phyloP scores from a whole-genome alignment of 2,888 invertebrate species.

The Bursaphelenchus okinawaensis region DNA sequence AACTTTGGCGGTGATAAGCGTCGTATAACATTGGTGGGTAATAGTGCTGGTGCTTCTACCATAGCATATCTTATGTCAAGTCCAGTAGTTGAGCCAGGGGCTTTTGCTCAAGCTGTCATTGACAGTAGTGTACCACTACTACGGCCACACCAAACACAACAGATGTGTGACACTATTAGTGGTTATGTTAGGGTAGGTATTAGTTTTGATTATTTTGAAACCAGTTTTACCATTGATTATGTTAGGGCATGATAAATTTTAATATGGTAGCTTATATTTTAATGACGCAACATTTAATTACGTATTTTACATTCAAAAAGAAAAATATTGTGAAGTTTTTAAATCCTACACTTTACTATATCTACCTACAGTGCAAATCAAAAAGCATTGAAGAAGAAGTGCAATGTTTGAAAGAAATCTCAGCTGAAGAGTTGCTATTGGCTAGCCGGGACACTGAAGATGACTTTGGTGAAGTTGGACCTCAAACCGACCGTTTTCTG shows the following conservation, averaged over 20 bases:
- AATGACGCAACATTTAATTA: too few species aligned
- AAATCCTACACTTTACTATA: too few species aligned
- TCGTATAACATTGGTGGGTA: constrained; percentile 29
- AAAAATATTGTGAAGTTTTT: neutral
- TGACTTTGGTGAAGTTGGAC: constrained; percentile 11
- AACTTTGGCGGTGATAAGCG: constrained; percentile 30
- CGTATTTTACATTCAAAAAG: too few species aligned
- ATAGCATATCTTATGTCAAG: constrained; percentile 17
- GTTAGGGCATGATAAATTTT: too few species aligned
- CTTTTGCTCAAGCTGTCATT: constrained; percentile 24
- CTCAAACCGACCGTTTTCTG: constrained; percentile 20
- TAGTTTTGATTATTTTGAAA: neutral
- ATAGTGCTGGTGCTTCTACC: constrained; percentile 27
- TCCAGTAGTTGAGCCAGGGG: constrained; percentile 17
- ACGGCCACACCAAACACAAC: constrained; percentile 15
- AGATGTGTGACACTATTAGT: constrained; percentile 1
- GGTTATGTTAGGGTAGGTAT: constrained; percentile 17
- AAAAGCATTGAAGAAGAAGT: neutral
- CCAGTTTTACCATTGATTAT: too few species aligned
- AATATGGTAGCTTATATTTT: too few species aligned
- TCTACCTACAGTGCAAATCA: neutral
- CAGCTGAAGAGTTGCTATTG: constrained; percentile 4
- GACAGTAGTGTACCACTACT: constrained; percentile 11
- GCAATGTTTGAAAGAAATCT: constrained; percentile 6
- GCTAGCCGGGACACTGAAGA: constrained; percentile 16